A percentile compares a stretch with the other conserved stretches of the same genome.
phyloP scores from a whole-genome alignment of 1,140 invertebrate species.

The Diorhabda sublineata region DNA sequence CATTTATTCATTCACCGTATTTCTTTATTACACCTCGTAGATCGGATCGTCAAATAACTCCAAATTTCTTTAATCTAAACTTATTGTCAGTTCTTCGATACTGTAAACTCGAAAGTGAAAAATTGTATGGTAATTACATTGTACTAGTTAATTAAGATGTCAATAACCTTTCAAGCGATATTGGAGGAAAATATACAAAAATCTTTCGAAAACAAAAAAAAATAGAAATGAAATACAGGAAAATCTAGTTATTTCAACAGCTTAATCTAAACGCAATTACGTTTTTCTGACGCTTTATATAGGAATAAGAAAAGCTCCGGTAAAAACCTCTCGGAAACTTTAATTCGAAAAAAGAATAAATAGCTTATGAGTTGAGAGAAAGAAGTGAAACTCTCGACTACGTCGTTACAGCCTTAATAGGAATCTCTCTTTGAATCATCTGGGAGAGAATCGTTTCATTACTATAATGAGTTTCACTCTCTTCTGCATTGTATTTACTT shows the following conservation, averaged over 20 bases:
- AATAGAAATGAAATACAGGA: background rate
- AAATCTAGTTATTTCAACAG: background rate
- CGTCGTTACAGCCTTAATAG: constrained; percentile 18
- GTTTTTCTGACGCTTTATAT: constrained; percentile 2
- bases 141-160: no score
- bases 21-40: no score
- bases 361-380: constrained; percentile 8
- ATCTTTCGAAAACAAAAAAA: no score
- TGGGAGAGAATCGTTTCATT: constrained; percentile 20
- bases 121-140: no score
- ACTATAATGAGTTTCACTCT: constrained; percentile 15
- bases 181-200: no score
- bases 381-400: constrained; percentile 18
- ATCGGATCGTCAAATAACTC: no score
- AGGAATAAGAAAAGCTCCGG: background rate
- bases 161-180: no score
- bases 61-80: no score
- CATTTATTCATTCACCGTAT: no score
- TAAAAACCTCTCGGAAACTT: constrained; percentile 15
- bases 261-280: background rate
- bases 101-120: no score
- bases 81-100: no score
- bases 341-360: constrained; percentile 18
- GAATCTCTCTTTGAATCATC: constrained; percentile 20
- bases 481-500: constrained; percentile 6